Evolutionary conservation across 2,888 invertebrate genomes (phyloP).

Genomic region (Chaetogeoica ovagalla): DNA sequence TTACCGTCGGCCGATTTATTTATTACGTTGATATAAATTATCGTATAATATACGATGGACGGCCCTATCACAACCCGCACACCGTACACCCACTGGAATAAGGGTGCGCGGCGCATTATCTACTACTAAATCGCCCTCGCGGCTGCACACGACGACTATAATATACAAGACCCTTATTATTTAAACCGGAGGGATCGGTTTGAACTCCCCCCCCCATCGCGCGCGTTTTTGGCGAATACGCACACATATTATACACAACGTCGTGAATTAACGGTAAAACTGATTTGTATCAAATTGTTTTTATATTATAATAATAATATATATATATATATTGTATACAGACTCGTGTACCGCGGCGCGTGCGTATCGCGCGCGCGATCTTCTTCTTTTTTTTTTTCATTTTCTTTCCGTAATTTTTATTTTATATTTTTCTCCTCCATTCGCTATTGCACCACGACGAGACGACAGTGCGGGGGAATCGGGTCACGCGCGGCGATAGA

Average conservation of each 20-base stretch:
- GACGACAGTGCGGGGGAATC: neutral
- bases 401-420: neutral
- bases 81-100: neutral
- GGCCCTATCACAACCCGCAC: too few relatives aligned
- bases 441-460: too few relatives aligned
- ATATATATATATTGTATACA: neutral
- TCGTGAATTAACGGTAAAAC: conserved; percentile 41
- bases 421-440: too few relatives aligned
- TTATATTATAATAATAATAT: neutral
- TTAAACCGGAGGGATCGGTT: conserved; percentile 39
- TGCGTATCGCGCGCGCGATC: neutral
- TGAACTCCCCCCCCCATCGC: too few relatives aligned
- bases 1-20: too few relatives aligned
- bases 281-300: conserved; percentile 42
- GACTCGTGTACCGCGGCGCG: neutral
- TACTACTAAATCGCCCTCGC: conserved; percentile 17
- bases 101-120: conserved; percentile 38
- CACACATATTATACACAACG: neutral
- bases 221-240: conserved; percentile 25
- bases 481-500: neutral
- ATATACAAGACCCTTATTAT: conserved; percentile 19
- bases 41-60: too few relatives aligned
- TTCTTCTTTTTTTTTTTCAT: too few relatives aligned
- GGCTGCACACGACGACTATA: neutral
- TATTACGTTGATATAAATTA: too few relatives aligned